Conservation (phyloP, 2,797 vertebrate genomes). For the Cyclopterus lumpus region DNA sequence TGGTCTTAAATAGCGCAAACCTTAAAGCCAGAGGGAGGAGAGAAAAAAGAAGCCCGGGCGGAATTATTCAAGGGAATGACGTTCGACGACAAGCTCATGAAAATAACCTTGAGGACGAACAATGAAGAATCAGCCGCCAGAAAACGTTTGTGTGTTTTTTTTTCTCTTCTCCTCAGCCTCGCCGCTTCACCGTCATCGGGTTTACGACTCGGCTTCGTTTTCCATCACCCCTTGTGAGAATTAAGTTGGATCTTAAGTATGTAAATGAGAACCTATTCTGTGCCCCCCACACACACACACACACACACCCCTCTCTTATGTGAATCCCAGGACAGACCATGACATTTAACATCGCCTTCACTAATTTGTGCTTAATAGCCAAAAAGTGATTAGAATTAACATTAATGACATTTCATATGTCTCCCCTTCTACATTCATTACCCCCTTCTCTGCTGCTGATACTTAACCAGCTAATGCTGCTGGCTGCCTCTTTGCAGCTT, state of each 20-base stretch:
- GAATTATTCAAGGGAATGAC: slow-evolving; percentile 80
- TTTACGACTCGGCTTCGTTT: slow-evolving; percentile 77
- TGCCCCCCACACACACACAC: slow-evolving; percentile 64
- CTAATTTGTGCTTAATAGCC: slow-evolving; percentile 87
- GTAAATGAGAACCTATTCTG: slow-evolving; percentile 84
- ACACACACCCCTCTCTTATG: slow-evolving; percentile 71
- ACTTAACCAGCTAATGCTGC: slow-evolving; percentile 80
- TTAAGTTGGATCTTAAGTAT: slow-evolving; percentile 86
- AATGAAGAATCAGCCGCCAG: slow-evolving; percentile 81
- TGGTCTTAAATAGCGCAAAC: slow-evolving; percentile 82
- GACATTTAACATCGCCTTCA: slow-evolving; percentile 87
- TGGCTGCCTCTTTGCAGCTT: slow-evolving; percentile 74
- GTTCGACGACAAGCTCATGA: slow-evolving; percentile 74
- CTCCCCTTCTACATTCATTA: slow-evolving; percentile 79
- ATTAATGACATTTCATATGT: slow-evolving; percentile 86
- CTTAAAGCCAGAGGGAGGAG: slow-evolving; percentile 77
- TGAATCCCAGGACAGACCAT: slow-evolving; percentile 86
- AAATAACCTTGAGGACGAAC: slow-evolving; percentile 84
- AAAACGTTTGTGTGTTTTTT: slow-evolving; percentile 78
- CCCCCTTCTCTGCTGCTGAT: slow-evolving; percentile 70
- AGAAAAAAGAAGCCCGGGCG: slow-evolving; percentile 62
- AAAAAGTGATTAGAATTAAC: slow-evolving; percentile 88
- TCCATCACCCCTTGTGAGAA: slow-evolving; percentile 80
- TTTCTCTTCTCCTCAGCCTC: slow-evolving; percentile 41
- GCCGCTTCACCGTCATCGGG: slow-evolving; percentile 65